Evolutionary conservation across 1,140 invertebrate genomes (phyloP).

Genomic region (Pogonognathellus flavescens): DNA sequence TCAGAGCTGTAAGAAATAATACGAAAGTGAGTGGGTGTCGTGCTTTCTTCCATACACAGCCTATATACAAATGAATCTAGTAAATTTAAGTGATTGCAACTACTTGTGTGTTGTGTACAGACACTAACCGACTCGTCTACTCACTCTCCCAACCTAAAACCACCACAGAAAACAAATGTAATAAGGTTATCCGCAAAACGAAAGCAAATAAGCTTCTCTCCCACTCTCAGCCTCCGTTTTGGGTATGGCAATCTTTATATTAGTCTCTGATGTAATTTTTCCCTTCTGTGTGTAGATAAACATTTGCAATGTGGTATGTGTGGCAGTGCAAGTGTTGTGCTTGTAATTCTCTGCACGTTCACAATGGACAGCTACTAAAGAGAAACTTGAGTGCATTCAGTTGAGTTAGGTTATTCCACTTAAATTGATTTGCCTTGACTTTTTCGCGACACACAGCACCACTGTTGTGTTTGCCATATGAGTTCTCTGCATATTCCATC

Average conservation of each 20-base stretch:
- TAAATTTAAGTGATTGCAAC: neutral
- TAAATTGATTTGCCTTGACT: conserved; percentile 23
- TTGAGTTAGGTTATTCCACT: conserved; percentile 27
- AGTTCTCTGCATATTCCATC: too few species aligned
- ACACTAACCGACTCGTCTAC: too few species aligned
- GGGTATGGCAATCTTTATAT: neutral
- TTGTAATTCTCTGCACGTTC: conserved; percentile 10
- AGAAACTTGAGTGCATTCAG: conserved; percentile 11
- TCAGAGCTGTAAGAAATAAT: neutral
- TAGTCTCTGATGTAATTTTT: conserved; percentile 20
- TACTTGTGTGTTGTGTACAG: neutral
- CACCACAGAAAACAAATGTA: too few species aligned
- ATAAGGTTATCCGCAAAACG: too few species aligned
- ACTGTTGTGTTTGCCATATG: too few species aligned
- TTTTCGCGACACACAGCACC: conserved; percentile 9
- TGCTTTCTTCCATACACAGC: neutral
- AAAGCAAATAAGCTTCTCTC: too few species aligned
- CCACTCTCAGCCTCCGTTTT: too few species aligned
- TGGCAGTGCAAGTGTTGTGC: neutral
- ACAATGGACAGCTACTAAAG: conserved; percentile 12
- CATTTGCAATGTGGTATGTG: too few species aligned
- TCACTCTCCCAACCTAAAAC: too few species aligned
- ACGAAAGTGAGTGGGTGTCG: neutral
- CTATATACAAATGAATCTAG: neutral
- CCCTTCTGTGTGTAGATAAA: conserved; percentile 9